Base-by-base conservation (phyloP, 2,113 vertebrate species). In the Rhea americana region DNA sequence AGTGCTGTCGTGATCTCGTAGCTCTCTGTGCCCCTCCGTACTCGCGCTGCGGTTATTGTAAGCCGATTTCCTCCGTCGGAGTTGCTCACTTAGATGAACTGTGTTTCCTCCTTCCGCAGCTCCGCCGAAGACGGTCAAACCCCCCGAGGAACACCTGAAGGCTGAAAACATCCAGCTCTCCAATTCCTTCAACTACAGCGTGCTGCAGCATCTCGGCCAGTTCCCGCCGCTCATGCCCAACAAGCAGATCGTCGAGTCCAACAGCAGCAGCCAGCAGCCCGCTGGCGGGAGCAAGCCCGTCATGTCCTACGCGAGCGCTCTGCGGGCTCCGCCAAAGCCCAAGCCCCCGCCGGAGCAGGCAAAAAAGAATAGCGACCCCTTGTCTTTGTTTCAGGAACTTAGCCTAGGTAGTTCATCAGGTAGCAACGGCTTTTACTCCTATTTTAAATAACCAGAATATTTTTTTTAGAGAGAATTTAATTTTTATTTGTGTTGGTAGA, bases 401-500 rank as follows among this genome's bases (percentile, higher is more conserved):
- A 99, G 98, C 98, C 98, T 99, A 98, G 99, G 99, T 97, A 99
- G 99, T 98, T 98, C 99, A 95, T 98, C 99, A 73, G 98, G 99
- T 98, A 99, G 99, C 98, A 99, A 99, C 93, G 99, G 99, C 97
- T 99, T 99, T 98, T 99, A 99, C 97, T 99, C 99, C 94, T 99
- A 99, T 98, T 99, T 99, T 98, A 99, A 99, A 98, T 99, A 98
- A 99, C 97, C 97, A 96, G 90, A 96, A 96, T 96, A 97, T 97
- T 98, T 97, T 98, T 98, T 98, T 97, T 97, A 98, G 97, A 97
- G 96, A 98, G 98, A 98, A 97, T 98, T 98, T 96, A 91, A 98
- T 98, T 98, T 99, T 98, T 98, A 98, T 98, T 98, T 98, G 97
- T 98, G 98, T 98, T 97, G 56, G 96, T 98, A 98, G 98, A 92